These are phyloP conservation scores for Octopus sinensis DNA, from an alignment of 1,140 invertebrate genomes.

Conservation along the genomic window DNA sequence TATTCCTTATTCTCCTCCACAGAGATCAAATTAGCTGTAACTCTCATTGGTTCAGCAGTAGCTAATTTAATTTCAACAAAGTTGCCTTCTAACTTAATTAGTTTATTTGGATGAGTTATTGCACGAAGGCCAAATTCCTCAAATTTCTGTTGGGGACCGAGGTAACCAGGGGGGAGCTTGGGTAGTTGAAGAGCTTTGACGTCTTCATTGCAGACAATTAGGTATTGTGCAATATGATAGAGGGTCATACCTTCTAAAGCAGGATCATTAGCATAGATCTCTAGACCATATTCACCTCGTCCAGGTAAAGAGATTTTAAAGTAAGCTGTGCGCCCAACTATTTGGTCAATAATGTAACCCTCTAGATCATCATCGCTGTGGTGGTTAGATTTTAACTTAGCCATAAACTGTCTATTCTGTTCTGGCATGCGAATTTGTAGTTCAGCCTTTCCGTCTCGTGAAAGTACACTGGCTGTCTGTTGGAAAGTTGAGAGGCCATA, in stretches of 20 bases:
- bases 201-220: constrained; percentile 52
- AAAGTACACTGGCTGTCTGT: constrained; percentile 47
- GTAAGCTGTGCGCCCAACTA: constrained; percentile 53
- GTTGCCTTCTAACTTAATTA: constrained; percentile 50
- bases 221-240: constrained; percentile 54
- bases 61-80: constrained; percentile 45
- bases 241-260: constrained; percentile 52
- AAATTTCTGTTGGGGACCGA: constrained; percentile 54
- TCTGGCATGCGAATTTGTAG: constrained; percentile 43
- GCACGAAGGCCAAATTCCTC: constrained; percentile 47
- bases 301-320: constrained; percentile 53
- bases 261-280: constrained; percentile 58
- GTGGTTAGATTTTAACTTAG: constrained; percentile 54
- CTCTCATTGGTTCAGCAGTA: constrained; percentile 41
- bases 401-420: constrained; percentile 53
- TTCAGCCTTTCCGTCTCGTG: constrained; percentile 50
- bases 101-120: constrained; percentile 50
- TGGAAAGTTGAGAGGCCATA: constrained; percentile 52
- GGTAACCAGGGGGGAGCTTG: constrained; percentile 51
- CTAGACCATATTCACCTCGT: constrained; percentile 55
- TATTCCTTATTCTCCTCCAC: constrained; percentile 46
- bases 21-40: constrained; percentile 54
- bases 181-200: constrained; percentile 49
- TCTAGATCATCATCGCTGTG: constrained; percentile 49
- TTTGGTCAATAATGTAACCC: constrained; percentile 51